phyloP scores from a whole-genome alignment of 2,797 vertebrate genomes.

The Danionella dracula region DNA sequence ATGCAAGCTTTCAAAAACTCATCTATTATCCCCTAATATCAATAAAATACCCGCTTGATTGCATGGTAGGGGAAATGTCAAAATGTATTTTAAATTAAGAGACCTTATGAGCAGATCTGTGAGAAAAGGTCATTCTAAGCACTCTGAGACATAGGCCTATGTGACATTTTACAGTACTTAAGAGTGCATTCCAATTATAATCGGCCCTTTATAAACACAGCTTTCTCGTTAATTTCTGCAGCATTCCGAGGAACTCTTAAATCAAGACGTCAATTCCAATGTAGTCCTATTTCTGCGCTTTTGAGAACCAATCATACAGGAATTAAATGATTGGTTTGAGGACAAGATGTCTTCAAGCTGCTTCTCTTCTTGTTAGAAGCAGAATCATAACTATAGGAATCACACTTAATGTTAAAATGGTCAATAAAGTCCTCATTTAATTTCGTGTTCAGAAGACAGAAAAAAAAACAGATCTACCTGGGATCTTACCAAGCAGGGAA shows the following conservation, averaged over 20 bases:
- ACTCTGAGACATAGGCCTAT: conserved; percentile 6
- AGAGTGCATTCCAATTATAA: conserved; percentile 16
- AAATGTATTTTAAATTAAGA: conserved; percentile 35
- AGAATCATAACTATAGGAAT: too few species aligned
- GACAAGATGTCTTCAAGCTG: too few species aligned
- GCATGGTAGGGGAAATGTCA: conserved; percentile 29
- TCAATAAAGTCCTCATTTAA: too few species aligned
- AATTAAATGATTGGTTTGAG: neutral
- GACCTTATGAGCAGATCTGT: conserved; percentile 26
- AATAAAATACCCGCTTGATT: conserved; percentile 33
- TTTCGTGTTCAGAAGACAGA: neutral
- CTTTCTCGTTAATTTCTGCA: conserved; percentile 1
- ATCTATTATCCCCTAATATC: conserved; percentile 32
- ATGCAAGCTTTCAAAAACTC: conserved; percentile 23
- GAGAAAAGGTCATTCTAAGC: conserved; percentile 25
- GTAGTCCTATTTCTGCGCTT: neutral
- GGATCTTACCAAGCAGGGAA: conserved; percentile 91
- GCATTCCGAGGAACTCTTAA: neutral
- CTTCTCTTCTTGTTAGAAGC: too few species aligned
- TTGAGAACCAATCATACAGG: neutral
- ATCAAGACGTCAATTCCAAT: conserved; percentile 6
- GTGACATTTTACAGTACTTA: conserved; percentile 30
- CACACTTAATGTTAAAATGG: too few species aligned
- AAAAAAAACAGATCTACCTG: conserved; percentile 64
- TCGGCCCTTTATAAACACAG: conserved; percentile 16